Conservation (phyloP, 2,113 vertebrate species). For the Gambusia holbrooki region DNA sequence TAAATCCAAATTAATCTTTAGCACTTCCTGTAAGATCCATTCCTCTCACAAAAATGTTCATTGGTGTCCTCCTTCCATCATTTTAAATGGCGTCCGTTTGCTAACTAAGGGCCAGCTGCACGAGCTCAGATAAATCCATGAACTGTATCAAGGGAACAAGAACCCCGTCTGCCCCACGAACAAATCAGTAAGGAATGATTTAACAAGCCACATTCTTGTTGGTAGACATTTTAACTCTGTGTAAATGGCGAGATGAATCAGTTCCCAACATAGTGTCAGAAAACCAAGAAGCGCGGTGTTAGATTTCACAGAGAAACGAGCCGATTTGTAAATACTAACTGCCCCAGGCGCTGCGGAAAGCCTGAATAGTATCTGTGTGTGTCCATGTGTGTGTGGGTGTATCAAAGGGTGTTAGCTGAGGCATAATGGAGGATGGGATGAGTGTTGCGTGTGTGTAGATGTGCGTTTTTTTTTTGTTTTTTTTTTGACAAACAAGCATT, state of each 20-base stretch:
- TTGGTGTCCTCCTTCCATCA: not conserved
- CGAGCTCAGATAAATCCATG: not conserved
- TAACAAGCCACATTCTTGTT: not conserved
- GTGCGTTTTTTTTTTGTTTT: conserved; percentile 29
- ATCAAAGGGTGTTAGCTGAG: conserved; percentile 66
- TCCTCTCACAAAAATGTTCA: not conserved
- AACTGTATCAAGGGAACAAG: not conserved
- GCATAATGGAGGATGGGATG: conserved; percentile 46
- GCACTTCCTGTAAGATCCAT: not conserved
- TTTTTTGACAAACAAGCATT: conserved; percentile 72
- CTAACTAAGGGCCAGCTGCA: conserved; percentile 4
- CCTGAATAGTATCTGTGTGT: conserved; percentile 36
- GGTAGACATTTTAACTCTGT: conserved; percentile 6
- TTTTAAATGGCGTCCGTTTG: not conserved
- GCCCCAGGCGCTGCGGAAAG: conserved; percentile 39
- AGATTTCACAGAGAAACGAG: conserved; percentile 46
- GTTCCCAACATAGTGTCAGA: conserved; percentile 39
- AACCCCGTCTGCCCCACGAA: conserved; percentile 1
- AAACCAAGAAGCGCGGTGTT: conserved; percentile 24
- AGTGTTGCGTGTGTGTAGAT: conserved; percentile 37
- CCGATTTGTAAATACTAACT: conserved; percentile 59
- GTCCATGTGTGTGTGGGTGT: conserved; percentile 42
- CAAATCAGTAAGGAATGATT: conserved; percentile 6
- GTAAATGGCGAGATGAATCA: conserved; percentile 36
- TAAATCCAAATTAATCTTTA: not conserved